Base-by-base conservation (phyloP, 2,888 invertebrate species). In the Pterostichus madidus region DNA sequence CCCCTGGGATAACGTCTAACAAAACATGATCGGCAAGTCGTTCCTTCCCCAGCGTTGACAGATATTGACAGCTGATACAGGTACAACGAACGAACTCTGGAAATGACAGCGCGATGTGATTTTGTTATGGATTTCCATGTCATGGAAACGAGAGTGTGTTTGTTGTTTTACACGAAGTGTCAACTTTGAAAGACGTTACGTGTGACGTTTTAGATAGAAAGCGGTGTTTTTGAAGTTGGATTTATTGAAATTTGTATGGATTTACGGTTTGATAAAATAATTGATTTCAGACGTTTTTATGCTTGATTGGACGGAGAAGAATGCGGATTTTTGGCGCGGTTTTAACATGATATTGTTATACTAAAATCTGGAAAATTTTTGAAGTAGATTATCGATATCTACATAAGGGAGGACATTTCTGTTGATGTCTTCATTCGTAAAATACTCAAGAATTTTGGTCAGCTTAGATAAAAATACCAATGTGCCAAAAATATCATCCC, bases 21-120 rank as follows among this genome's bases (percentile, higher is more conserved):
- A 49, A 75, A 52, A 52, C 49, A 46, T 49, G 35, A 75, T 75
- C 49, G 59, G 24, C 59, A 39, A 53, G 53, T 71, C 35, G 71
- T 77, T 77, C 56, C 13, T 77, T 77, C 77, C 77, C 15, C 17
- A 6, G 68, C 80, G 79, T 31, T 80, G 80, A 80, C 80, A 80
- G 68, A 64, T 68, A 80, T 80, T 80, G 80, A 80, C 80, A 80
- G 68, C 68, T 80, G 80, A 80, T 80, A 80, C 80, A 80, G 80
- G 80, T 80, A 80, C 24, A 4, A 13, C 32, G 8, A 24, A 53
- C 78, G 15, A 49, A 24, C 80, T n/a, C 4, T 80, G 80, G 31
- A 35, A 64, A 13, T 68, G 80, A 68, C 80, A 80, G 31, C 52
- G 46, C 56, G 53, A 79, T 31, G 64, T 24, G 61, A 79, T 79